Conservation (phyloP, 2,113 vertebrate species). For the Hippocampus barbouri region DNA sequence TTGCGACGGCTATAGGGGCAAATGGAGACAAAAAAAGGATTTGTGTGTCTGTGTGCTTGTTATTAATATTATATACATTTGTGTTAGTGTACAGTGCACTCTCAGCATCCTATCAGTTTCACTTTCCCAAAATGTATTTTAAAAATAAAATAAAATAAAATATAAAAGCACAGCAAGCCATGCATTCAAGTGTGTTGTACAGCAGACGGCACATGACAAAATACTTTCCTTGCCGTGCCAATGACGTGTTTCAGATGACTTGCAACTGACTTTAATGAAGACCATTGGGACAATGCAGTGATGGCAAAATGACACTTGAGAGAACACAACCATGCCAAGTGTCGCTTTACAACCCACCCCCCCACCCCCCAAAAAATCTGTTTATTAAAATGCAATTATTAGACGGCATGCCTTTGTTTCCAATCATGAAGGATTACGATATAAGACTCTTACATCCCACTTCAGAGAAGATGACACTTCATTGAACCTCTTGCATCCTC, state of each 20-base stretch:
- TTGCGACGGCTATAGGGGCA: too few species aligned
- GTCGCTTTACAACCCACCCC: background rate
- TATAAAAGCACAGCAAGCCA: background rate
- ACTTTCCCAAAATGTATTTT: too few species aligned
- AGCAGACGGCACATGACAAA: background rate
- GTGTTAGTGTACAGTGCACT: too few species aligned
- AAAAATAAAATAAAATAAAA: too few species aligned
- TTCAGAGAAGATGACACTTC: background rate
- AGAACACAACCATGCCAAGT: background rate
- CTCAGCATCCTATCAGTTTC: too few species aligned
- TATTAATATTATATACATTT: too few species aligned
- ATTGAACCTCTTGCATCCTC: background rate
- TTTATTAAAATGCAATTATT: background rate
- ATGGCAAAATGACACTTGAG: background rate
- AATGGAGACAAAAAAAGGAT: too few species aligned
- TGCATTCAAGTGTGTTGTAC: background rate
- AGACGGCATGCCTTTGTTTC: background rate
- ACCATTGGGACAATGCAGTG: constrained; percentile 43
- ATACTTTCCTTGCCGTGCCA: constrained; percentile 4
- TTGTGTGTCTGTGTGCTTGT: too few species aligned
- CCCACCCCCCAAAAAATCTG: background rate
- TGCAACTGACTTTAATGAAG: constrained; percentile 60
- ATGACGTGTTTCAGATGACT: constrained; percentile 44
- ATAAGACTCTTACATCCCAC: background rate
- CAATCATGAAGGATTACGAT: background rate